Evolutionary conservation across 2,113 vertebrate genomes (phyloP), one percentile per base, ranked within the genome.

Genomic region (Lontra canadensis): DNA sequence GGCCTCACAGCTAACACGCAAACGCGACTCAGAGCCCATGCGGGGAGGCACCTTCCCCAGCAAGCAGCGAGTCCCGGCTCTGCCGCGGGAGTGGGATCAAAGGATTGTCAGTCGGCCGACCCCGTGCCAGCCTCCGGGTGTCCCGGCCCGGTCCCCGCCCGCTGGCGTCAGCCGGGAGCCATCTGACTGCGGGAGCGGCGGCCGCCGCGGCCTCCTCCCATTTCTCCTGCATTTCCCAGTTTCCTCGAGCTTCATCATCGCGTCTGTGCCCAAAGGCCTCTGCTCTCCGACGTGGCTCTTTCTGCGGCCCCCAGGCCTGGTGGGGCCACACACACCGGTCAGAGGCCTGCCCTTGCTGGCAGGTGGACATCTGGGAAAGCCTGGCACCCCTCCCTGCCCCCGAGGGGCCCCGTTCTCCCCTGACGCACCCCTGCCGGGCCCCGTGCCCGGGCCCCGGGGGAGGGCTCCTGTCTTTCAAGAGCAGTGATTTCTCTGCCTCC

Each of bases 11-110:
- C 47, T 5, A 23, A 42, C 21, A 73, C 80, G 39, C 88, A 88
- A 23, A 44, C 13, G 3, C 71, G 96, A 95, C 96, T 94, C 93
- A 92, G 65, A 93, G 65, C 39, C 39, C 85, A 36, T 20, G 3
- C 36, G n/a, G 61, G 78, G 21, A 0, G 76, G 65, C 55, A 9
- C 67, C 90, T 82, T 74, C 91, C 26, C 7, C 78, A 7, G 71
- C 65, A 63, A 57, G 44, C 7, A 8, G 78, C 18, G 34, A 11
- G 3, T 49, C 89, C 93, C 61, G 12, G 69, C 47, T 14, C 84
- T 8, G 18, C 67, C 76, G 36, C 4, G 7, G 21, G 2, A 71
- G 23, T 29, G 79, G 88, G 42, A n/a, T 36, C 81, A 2, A 18
- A 34, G 88, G 57, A 39, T 31, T 47, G 36, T 55, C 90, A 31